Evolutionary conservation across 2,113 vertebrate species (phyloP), one percentile per base, ranked within the genome.

Genomic region (Phylloscopus trochiloides): DNA sequence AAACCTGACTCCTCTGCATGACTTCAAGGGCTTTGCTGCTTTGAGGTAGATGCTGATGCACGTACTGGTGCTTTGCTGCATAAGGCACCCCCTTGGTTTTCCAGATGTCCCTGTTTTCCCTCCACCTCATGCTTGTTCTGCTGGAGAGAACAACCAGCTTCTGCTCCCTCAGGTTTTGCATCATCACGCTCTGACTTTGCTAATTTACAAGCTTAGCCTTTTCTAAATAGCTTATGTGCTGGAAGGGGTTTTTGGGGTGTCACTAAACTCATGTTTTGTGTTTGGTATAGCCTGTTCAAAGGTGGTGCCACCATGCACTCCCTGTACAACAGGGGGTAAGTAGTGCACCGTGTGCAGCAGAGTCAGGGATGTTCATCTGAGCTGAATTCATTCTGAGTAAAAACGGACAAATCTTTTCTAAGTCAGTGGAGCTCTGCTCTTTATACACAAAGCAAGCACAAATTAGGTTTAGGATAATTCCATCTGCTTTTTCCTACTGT

Each of bases 151-250:
- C 50, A 55, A 14, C n/a, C 31, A 25, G 26, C 20, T 51, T 74
- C 32, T 82, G 78, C 45, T 79, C 62, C 71, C 58, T 61, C 26
- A 7, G 54, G 32, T 62, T 75, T 58, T 62, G 51, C 42, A 77
- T 42, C 34, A 9, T 50, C 4, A 1, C 0, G 0, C 61, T 88
- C 74, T 5, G 7, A 3, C n/a, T 65, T 67, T 12, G 36, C 45
- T 65, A 2, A 51, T 3, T 13, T 26, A 59, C 76, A 36, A 26
- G 25, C 66, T 93, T 40, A 52, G 42, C 63, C 31, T 54, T 70
- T 73, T 62, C 34, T 34, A 24, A 84, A 34, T 5, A 45, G 25
- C 26, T 67, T 18, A 8, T 4, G 19, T 54, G 51, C 73, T 62
- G 10, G 29, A 68, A 65, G 32, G 51, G 32, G 0, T 36, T 62